These are phyloP conservation scores for Zoanthus sansibaricus DNA, from an alignment of 92 coral and sea anemone species.

Conservation along the genomic window DNA sequence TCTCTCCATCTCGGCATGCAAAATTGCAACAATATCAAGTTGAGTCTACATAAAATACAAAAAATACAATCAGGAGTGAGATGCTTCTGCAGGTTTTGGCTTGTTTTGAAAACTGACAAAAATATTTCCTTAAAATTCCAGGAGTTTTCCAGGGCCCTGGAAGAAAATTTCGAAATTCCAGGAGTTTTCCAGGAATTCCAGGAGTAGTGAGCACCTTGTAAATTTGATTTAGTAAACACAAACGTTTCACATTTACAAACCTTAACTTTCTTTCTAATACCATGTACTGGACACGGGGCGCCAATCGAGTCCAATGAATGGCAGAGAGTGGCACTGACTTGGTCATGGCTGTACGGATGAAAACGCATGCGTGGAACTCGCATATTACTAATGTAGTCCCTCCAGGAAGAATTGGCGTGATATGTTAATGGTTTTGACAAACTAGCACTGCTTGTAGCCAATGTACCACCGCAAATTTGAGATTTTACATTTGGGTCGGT, in stretches of 20 bases:
- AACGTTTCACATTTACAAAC: neutral
- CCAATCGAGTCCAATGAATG: neutral
- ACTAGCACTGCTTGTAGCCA: neutral
- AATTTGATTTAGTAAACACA: neutral
- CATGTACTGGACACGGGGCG: neutral
- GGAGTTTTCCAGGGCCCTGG: too few relatives aligned
- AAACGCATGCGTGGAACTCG: slow-evolving; percentile 44
- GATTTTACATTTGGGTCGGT: neutral
- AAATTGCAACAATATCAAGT: too few relatives aligned
- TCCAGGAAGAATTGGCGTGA: neutral
- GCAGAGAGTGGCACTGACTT: neutral
- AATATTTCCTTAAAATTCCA: too few relatives aligned
- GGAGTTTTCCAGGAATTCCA: too few relatives aligned
- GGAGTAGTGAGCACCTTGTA: too few relatives aligned
- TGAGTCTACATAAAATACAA: too few relatives aligned
- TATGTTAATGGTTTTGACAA: neutral
- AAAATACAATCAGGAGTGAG: too few relatives aligned
- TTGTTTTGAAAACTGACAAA: too few relatives aligned
- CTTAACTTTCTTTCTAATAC: neutral
- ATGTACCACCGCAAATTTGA: neutral
- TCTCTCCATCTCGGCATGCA: too few relatives aligned
- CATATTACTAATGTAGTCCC: slow-evolving; percentile 21
- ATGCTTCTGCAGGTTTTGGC: too few relatives aligned
- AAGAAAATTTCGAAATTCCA: too few relatives aligned
- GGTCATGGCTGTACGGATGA: slow-evolving; percentile 19